A percentile compares a stretch with the other conserved stretches of the same genome.
Evolutionary conservation across 2,888 invertebrate species (phyloP).

Genomic region (Orthosia gracilis): DNA sequence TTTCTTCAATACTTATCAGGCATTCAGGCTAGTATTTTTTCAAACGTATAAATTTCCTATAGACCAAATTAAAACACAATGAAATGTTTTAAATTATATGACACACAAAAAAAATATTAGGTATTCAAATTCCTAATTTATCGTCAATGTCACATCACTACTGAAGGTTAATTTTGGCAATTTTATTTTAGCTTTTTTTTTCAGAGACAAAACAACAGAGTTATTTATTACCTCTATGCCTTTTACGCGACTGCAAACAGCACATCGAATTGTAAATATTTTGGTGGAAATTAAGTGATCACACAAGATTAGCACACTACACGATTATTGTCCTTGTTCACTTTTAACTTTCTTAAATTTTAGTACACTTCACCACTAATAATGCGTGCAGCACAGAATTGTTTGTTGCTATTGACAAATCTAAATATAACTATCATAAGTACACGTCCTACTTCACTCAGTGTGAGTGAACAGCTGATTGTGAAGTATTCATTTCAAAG

Average conservation of each 20-base stretch:
- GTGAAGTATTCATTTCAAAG: slow-evolving; percentile 47
- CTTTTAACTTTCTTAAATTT: slow-evolving; percentile 46
- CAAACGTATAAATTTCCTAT: no score
- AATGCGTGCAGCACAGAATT: slow-evolving; percentile 34
- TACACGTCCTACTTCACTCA: slow-evolving; percentile 54
- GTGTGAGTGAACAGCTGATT: slow-evolving; percentile 64
- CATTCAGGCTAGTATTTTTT: not conserved
- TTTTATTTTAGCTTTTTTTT: slow-evolving; percentile 17
- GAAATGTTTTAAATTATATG: not conserved
- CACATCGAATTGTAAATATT: slow-evolving; percentile 23
- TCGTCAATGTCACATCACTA: slow-evolving; percentile 52
- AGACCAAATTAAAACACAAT: not conserved
- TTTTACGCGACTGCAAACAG: slow-evolving; percentile 27
- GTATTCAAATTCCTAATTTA: not conserved
- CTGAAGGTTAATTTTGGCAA: slow-evolving; percentile 46
- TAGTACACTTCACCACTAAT: slow-evolving; percentile 47
- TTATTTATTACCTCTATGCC: slow-evolving; percentile 33
- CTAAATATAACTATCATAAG: slow-evolving; percentile 49
- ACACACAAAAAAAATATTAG: not conserved
- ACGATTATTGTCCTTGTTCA: slow-evolving; percentile 44
- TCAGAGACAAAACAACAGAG: slow-evolving; percentile 45
- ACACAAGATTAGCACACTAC: slow-evolving; percentile 20
- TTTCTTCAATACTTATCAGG: not conserved
- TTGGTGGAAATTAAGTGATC: slow-evolving; percentile 11
- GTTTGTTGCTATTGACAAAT: slow-evolving; percentile 41